These are phyloP conservation scores for Troides aeacus DNA, from an alignment of 2,888 invertebrate species.

Conservation along the genomic window DNA sequence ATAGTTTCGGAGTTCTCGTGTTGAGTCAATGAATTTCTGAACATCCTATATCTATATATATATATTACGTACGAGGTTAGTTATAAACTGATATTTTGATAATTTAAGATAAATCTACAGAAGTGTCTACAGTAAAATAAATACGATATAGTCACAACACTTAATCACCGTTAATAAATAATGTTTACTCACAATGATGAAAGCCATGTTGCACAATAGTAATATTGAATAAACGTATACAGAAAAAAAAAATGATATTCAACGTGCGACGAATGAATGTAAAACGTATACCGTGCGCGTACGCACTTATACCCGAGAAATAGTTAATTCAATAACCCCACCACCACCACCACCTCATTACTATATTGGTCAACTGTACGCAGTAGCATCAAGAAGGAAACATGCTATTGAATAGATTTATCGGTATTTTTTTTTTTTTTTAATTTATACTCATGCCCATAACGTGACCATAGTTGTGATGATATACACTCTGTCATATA, in stretches of 20 bases:
- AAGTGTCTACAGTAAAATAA: no score
- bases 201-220: slow-evolving; percentile 40
- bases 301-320: slow-evolving; percentile 67
- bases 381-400: slow-evolving; percentile 18
- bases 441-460: no score
- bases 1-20: no score
- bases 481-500: no score
- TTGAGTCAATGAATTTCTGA: no score
- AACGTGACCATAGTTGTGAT: no score
- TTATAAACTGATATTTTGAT: no score
- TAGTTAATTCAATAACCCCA: slow-evolving; percentile 49
- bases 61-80: no score
- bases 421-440: no score
- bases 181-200: slow-evolving; percentile 45
- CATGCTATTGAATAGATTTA: neutral
- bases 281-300: slow-evolving; percentile 45
- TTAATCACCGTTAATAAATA: neutral
- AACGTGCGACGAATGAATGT: slow-evolving; percentile 43
- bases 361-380: slow-evolving; percentile 15
- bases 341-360: slow-evolving; percentile 37
- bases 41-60: no score
- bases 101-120: no score
- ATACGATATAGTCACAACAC: no score
- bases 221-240: slow-evolving; percentile 1
- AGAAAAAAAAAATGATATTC: slow-evolving; percentile 32